These are phyloP conservation scores for Gari tellinella DNA, from an alignment of 2,888 invertebrate genomes.

Conservation along the genomic window DNA sequence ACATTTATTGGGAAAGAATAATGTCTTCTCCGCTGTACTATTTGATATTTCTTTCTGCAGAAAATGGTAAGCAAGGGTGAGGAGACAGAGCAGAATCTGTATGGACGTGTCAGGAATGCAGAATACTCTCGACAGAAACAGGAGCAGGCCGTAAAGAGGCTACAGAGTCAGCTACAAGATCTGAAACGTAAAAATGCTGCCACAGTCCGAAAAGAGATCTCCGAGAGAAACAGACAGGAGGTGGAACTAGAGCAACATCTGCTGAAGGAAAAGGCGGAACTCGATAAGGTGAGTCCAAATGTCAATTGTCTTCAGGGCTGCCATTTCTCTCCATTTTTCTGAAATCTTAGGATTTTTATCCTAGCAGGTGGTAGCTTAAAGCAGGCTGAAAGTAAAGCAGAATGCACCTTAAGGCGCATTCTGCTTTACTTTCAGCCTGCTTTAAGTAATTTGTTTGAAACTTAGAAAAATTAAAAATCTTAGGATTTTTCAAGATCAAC, in stretches of 20 bases:
- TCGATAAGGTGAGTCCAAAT: conserved; percentile 79
- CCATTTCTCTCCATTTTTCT: too few species aligned
- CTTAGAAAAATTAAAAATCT: too few species aligned
- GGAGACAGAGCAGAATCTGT: conserved; percentile 79
- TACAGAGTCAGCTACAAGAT: conserved; percentile 77
- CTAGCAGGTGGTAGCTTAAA: too few species aligned
- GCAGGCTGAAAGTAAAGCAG: too few species aligned
- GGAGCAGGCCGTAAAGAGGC: conserved; percentile 77
- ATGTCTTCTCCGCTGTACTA: neutral
- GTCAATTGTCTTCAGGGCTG: too few species aligned
- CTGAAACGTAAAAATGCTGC: conserved; percentile 75
- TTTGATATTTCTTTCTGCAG: conserved; percentile 57
- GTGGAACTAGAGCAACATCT: conserved; percentile 78
- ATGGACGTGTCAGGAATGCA: conserved; percentile 78
- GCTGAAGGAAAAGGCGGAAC: conserved; percentile 78
- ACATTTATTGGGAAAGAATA: too few species aligned
- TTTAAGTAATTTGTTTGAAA: too few species aligned
- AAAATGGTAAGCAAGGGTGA: conserved; percentile 82
- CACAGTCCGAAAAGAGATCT: conserved; percentile 75
- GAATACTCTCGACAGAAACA: conserved; percentile 82
- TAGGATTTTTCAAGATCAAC: too few species aligned
- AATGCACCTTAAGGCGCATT: too few species aligned
- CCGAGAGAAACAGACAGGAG: conserved; percentile 70
- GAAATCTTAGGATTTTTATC: too few species aligned
- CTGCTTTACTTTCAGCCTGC: too few species aligned